Evolutionary conservation across 37 sponge, comb jelly and placozoan species (phyloP), one percentile per base, ranked within the genome.

Genomic region (Axinella damicornis): DNA sequence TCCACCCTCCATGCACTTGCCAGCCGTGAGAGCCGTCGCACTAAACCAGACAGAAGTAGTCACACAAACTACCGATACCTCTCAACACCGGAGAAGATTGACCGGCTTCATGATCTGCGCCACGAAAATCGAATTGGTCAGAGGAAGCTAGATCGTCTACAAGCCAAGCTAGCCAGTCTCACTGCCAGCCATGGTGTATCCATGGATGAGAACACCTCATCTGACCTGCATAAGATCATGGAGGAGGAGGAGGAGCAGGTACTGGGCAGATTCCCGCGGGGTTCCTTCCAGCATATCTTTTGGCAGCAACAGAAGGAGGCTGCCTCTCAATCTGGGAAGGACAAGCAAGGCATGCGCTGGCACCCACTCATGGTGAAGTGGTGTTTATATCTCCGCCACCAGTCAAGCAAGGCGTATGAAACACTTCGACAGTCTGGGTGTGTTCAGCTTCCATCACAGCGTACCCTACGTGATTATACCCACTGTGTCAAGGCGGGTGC

Each of bases 381-480:
- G 71, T 86, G 87, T 65, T 41, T 86, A 4, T 86, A 86, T 54
- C 80, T 86, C 14, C 84, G 56, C 15, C 37, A 83, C 67, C 65
- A 73, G 60, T 77, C 87, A 35, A 60, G 87, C 39, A 37, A 46
- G 27, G 71, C 80, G 41, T 86, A 86, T 79, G 80, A 86, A 72
- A 14, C 54, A 1, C 53, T 83, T 32, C 25, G 74, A 63, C 54
- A 62, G 11, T 73, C 65, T 62, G 83, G 74, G 4, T 64, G 62
- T 31, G 35, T 83, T 64, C 25, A 73, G 18, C 74, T 83, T 17
- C 73, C 83, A 36, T 74, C 74, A 18, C 64, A 83, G 57, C 71
- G 79, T 37, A 89, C 90, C 16, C 58, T 89, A 22, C 57, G 84
- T 18, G 90, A 89, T 34, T 89, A 83, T 72, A 46, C 90, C 2